Base-by-base conservation (phyloP, 2,888 invertebrate genomes). In the Lycia hirtaria region DNA sequence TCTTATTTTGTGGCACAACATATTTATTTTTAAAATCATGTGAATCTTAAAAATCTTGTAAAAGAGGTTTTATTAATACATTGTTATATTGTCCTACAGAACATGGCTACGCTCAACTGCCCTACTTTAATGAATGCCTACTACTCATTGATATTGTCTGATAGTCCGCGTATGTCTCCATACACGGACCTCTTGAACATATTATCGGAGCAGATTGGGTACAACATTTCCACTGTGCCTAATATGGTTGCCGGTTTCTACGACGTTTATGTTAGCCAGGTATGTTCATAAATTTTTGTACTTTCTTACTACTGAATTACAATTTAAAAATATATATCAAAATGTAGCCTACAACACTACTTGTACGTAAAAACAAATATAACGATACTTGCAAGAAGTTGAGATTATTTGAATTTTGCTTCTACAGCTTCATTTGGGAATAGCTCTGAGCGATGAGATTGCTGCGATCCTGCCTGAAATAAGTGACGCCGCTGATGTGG, bases 231-330 rank as follows among this genome's bases (percentile, higher is more conserved):
- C 0, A 20, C 47, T 5, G 3, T 9, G 9, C 73, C 75, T 0
- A 20, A 37, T 0, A 0, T 65, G 6, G 20, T 65, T 0, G 75
- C 69, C 28, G 0, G 3, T 0, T 5, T 73, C 3, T 65, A 75
- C 35, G 80, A 80, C 33, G 56, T 71, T 0, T 76, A 67, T 44
- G 45, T 37, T 6, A 62, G 69, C 9, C 76, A 78, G 75, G 80
- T 80, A 20, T 60, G 26, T n/a, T 14, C 9, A 1, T 14, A 32
- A 4, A 12, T 10, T 14, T 4, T 1, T 14, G 6, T n/a, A 4
- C 10, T 28, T 1, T 10, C n/a, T 4, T 26, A 26, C 3, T 26
- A 28, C 7, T 0, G n/a, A 28, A 32, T 32, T 32, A 6, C 2
- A 32, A 32, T 14, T 4, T 6, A 1, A n/a, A n/a, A n/a, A n/a